Evolutionary conservation across 30 jellyfish, hydroid and myxozoan species (phyloP).

Genomic region (Rhopilema esculentum): DNA sequence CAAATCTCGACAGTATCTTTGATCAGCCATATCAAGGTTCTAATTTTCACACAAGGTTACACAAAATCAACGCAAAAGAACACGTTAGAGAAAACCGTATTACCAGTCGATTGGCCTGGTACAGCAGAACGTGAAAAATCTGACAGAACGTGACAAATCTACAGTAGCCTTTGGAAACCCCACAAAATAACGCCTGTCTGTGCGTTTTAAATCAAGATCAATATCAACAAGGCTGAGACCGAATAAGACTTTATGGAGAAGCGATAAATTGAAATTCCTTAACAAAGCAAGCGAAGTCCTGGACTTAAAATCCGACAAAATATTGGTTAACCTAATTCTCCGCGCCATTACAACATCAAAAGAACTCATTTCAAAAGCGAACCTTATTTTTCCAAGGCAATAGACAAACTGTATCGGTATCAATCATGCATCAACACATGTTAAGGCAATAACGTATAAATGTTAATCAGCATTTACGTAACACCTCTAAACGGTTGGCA

Average conservation of each 20-base stretch:
- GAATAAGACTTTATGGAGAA: no score
- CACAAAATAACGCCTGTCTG: neutral
- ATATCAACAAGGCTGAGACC: neutral
- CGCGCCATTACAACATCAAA: neutral
- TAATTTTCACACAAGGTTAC: no score
- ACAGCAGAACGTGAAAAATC: neutral
- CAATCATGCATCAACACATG: no score
- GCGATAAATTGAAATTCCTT: neutral
- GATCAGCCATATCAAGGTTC: no score
- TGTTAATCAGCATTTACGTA: no score
- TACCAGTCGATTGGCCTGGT: neutral
- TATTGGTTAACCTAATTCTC: neutral
- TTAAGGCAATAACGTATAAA: no score
- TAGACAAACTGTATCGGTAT: neutral
- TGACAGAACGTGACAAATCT: neutral
- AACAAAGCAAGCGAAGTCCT: neutral
- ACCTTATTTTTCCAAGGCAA: neutral
- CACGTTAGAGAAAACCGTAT: neutral
- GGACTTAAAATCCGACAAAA: no score
- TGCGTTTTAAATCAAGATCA: neutral
- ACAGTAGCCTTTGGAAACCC: neutral
- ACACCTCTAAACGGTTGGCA: no score
- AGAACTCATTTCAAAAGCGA: neutral
- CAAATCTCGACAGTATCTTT: no score
- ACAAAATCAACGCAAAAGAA: neutral